phyloP scores from a whole-genome alignment of 1,140 invertebrate species.

The Lepidotrigona ventralis region DNA sequence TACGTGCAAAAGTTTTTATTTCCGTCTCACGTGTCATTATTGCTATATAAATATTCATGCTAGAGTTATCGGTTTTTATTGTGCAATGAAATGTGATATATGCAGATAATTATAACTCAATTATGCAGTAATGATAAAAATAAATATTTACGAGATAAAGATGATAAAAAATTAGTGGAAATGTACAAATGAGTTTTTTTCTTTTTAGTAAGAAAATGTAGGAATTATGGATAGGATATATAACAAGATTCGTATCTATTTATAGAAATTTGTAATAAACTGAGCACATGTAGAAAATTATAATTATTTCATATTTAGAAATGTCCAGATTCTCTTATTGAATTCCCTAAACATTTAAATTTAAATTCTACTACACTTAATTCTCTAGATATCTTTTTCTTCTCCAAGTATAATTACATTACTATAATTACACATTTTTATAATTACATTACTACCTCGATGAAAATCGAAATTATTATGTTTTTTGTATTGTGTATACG shows the following conservation, averaged over 20 bases:
- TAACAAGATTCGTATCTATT: neutral
- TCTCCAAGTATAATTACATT: neutral
- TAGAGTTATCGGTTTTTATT: neutral
- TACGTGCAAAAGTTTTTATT: neutral
- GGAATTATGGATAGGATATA: neutral
- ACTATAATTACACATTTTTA: neutral
- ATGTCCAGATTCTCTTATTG: neutral
- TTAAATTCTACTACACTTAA: too few relatives aligned
- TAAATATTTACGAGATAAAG: neutral
- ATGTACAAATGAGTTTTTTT: neutral
- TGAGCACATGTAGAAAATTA: neutral
- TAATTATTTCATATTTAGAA: neutral
- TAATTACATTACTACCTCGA: neutral
- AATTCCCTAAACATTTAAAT: neutral
- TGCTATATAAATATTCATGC: neutral
- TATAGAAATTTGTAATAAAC: neutral
- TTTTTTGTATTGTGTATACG: neutral
- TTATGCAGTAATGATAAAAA: neutral
- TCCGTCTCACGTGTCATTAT: neutral
- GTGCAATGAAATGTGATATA: neutral
- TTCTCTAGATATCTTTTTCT: neutral
- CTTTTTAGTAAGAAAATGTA: neutral
- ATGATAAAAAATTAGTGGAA: too few relatives aligned
- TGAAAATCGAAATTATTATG: neutral
- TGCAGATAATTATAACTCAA: neutral